phyloP scores from a whole-genome alignment of 2,797 vertebrate species.

The Labroides dimidiatus region DNA sequence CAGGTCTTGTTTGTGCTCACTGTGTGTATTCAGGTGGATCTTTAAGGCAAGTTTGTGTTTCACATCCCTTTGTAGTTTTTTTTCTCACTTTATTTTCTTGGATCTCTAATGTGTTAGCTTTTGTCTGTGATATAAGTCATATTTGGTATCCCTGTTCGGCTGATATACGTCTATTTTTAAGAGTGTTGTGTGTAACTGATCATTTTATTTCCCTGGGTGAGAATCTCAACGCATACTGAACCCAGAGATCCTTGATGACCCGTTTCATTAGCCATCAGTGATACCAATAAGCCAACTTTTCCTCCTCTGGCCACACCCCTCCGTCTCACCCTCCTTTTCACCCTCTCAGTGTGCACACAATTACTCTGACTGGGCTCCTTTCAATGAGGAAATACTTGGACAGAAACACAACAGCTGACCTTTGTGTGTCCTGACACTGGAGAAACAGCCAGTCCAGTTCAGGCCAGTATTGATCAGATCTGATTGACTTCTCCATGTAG shows the following conservation, averaged over 20 bases:
- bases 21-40: no score
- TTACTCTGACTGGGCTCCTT: background rate
- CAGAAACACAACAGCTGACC: slow-evolving; percentile 8
- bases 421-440: slow-evolving; percentile 11
- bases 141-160: no score
- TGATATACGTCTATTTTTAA: background rate
- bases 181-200: background rate
- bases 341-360: background rate
- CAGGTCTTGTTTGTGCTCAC: no score
- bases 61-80: background rate
- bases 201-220: background rate
- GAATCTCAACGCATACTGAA: background rate
- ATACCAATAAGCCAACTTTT: background rate
- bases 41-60: no score
- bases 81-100: background rate
- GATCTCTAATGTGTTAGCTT: background rate
- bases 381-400: background rate
- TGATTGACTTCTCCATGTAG: slow-evolving; percentile 33
- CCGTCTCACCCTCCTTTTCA: background rate
- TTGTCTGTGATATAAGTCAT: no score
- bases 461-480: slow-evolving; percentile 51
- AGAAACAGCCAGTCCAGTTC: slow-evolving; percentile 25
- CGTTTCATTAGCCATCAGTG: background rate
- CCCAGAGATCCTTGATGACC: background rate
- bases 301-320: background rate